Evolutionary conservation across 2,113 vertebrate genomes (phyloP).

Genomic region (Poecile atricapillus): DNA sequence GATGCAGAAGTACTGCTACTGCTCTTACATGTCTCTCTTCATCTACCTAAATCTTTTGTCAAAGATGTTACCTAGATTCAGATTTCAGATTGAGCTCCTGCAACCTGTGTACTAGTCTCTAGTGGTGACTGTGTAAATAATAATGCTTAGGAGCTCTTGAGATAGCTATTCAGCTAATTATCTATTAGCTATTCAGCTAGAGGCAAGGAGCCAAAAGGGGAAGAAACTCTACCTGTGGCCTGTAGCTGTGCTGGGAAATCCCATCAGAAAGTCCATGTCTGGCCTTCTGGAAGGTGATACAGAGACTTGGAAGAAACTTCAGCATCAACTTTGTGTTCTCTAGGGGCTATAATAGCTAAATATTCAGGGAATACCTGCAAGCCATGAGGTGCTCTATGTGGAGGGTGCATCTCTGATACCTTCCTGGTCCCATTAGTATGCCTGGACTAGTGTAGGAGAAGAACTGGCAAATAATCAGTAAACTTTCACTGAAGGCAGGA

Average conservation of each 20-base stretch:
- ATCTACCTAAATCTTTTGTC: not conserved
- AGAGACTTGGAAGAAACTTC: not conserved
- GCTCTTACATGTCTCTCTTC: not conserved
- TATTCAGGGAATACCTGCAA: fast-evolving
- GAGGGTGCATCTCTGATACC: not conserved
- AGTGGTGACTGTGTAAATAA: not conserved
- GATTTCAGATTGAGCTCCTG: not conserved
- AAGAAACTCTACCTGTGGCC: not conserved
- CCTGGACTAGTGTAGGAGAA: not conserved
- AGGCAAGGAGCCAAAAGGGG: too few species aligned
- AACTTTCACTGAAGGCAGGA: not conserved
- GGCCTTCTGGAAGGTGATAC: not conserved
- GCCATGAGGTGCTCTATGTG: not conserved
- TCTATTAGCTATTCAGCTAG: too few species aligned
- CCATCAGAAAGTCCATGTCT: not conserved
- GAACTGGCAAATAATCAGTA: not conserved
- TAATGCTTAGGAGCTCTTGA: not conserved
- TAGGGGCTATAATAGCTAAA: not conserved
- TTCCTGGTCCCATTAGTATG: not conserved
- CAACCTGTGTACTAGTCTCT: not conserved
- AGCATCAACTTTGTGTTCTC: fast-evolving
- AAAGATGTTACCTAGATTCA: not conserved
- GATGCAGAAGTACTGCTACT: not conserved
- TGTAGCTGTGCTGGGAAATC: not conserved
- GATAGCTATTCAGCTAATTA: not conserved